A percentile compares a stretch with the other conserved stretches of the same genome.
Evolutionary conservation across 1,140 invertebrate species (phyloP).

Genomic region (Diorhabda carinulata): DNA sequence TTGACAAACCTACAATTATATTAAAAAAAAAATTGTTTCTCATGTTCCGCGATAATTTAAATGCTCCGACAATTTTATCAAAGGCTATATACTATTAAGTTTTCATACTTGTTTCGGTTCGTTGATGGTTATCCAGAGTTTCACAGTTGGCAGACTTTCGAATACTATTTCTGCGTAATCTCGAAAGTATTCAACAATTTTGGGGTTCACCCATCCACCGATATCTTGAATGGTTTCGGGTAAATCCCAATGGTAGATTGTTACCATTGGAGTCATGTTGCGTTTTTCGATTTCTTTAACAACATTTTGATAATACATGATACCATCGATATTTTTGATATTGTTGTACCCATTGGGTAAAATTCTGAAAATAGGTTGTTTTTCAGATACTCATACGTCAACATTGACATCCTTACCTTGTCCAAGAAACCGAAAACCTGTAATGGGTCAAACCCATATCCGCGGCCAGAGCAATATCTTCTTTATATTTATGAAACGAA

Average conservation of each 20-base stretch:
- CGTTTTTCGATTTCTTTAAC: slow-evolving; percentile 55
- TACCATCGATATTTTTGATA: slow-evolving; percentile 53
- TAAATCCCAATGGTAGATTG: slow-evolving; percentile 39
- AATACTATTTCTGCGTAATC: slow-evolving; percentile 37
- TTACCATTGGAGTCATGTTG: slow-evolving; percentile 48
- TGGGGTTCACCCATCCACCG: slow-evolving; percentile 39
- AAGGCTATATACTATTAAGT: too few relatives aligned
- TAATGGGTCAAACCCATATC: slow-evolving; percentile 50
- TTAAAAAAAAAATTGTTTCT: too few relatives aligned
- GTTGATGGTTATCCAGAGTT: slow-evolving; percentile 53
- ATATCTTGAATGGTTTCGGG: slow-evolving; percentile 41
- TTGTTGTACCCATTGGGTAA: neutral
- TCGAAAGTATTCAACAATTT: slow-evolving; percentile 35
- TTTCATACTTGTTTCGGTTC: slow-evolving; percentile 46
- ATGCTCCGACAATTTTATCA: too few relatives aligned
- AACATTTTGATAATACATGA: slow-evolving; percentile 61
- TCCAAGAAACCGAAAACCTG: slow-evolving; percentile 61
- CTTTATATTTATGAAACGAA: slow-evolving; percentile 56
- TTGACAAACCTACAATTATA: neutral
- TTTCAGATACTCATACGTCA: too few relatives aligned
- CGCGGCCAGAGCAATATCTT: slow-evolving; percentile 53
- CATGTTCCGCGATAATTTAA: too few relatives aligned
- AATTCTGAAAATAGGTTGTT: neutral
- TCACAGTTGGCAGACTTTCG: slow-evolving; percentile 34
- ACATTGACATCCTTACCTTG: slow-evolving; percentile 32